Percentiles rank a stretch among this genome's conserved stretches.
Conservation (phyloP, 2,888 invertebrate genomes). For the Agonum fuliginosum region DNA sequence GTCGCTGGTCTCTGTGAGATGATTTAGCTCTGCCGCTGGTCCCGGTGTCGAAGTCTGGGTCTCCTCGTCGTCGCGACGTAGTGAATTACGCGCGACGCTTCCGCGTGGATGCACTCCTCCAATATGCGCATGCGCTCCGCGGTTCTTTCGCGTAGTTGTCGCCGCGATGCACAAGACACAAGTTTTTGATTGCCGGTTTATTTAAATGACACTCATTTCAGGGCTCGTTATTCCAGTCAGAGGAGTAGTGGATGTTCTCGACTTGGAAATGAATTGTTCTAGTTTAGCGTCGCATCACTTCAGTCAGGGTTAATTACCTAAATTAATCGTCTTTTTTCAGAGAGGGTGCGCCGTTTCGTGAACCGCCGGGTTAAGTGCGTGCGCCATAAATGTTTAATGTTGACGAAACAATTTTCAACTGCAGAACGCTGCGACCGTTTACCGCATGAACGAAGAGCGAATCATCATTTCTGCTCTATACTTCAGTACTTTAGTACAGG, state of each 20-base stretch:
- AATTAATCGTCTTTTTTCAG: slow-evolving; percentile 69
- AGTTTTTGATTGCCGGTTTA: slow-evolving; percentile 67
- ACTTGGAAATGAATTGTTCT: slow-evolving; percentile 68
- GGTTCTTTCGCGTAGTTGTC: slow-evolving; percentile 57
- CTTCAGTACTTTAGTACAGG: neutral
- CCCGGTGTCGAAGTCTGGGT: neutral
- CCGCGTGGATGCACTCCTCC: slow-evolving; percentile 25
- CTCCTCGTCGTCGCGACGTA: neutral
- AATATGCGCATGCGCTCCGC: slow-evolving; percentile 7
- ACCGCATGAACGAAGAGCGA: neutral
- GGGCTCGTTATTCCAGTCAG: slow-evolving; percentile 67
- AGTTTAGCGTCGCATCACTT: slow-evolving; percentile 68
- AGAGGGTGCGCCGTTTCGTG: slow-evolving; percentile 38
- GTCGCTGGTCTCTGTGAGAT: neutral
- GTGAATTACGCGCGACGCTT: slow-evolving; percentile 36
- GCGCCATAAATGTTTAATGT: slow-evolving; percentile 50
- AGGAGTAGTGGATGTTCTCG: slow-evolving; percentile 59
- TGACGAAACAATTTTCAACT: slow-evolving; percentile 39
- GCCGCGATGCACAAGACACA: slow-evolving; percentile 38
- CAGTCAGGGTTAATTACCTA: slow-evolving; percentile 69
- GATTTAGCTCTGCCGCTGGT: slow-evolving; percentile 9
- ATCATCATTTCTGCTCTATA: neutral
- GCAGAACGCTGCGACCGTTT: slow-evolving; percentile 1
- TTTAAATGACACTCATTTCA: slow-evolving; percentile 69
- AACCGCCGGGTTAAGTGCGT: slow-evolving; percentile 49